A percentile compares a stretch with the other conserved stretches of the same genome.
phyloP scores from a whole-genome alignment of 1,140 invertebrate species.

The Polypedilum pembai region DNA sequence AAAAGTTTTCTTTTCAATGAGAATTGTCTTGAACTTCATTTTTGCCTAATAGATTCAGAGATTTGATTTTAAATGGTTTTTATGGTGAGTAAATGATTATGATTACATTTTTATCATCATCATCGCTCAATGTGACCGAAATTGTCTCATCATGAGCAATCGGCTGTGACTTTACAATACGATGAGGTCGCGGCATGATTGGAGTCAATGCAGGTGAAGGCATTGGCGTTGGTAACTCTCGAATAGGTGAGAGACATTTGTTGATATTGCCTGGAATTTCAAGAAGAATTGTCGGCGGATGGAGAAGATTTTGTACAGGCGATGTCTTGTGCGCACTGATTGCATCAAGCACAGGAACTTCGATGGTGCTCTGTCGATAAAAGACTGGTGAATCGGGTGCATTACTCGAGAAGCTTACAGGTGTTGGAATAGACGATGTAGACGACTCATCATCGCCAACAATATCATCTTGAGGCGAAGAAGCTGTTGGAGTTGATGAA shows the following conservation, averaged over 20 bases:
- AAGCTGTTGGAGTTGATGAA: conserved; percentile 55
- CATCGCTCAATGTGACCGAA: conserved; percentile 38
- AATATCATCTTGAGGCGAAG: conserved; percentile 60
- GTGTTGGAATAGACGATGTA: conserved; percentile 51
- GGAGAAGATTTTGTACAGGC: conserved; percentile 47
- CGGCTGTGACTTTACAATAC: conserved; percentile 32
- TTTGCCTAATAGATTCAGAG: no score
- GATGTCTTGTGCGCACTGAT: conserved; percentile 53
- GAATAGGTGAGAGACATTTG: conserved; percentile 64
- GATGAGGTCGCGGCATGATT: conserved; percentile 45
- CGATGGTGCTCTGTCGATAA: conserved; percentile 46
- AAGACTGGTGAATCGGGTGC: conserved; percentile 50
- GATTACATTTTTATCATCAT: conserved; percentile 36
- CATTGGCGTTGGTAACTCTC: conserved; percentile 61
- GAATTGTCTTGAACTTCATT: not conserved
- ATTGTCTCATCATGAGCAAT: conserved; percentile 34
- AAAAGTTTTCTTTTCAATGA: not conserved
- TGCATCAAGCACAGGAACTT: conserved; percentile 58
- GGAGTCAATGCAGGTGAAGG: conserved; percentile 62
- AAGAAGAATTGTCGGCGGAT: conserved; percentile 60
- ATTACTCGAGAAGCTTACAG: conserved; percentile 49
- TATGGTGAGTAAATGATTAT: not conserved
- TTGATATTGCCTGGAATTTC: conserved; percentile 62
- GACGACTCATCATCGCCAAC: conserved; percentile 54
- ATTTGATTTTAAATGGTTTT: no score